Evolutionary conservation across 2,113 vertebrate genomes (phyloP), one percentile per base, ranked within the genome.

Genomic region (Acrocephalus arundinaceus): DNA sequence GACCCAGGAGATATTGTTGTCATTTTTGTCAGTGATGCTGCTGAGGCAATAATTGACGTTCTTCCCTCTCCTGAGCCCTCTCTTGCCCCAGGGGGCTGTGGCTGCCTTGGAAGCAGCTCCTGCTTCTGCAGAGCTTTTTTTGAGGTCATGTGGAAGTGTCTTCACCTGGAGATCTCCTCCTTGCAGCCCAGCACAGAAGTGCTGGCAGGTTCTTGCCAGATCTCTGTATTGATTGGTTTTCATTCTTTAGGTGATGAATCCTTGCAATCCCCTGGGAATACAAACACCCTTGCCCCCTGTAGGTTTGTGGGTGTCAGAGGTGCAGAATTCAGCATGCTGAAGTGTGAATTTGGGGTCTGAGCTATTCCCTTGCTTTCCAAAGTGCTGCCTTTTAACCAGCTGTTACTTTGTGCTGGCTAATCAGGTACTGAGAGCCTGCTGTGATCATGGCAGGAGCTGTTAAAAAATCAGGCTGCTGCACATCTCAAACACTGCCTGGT

Each of bases 231-330:
- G 37, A 21, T 45, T 52, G 10, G 5, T 76, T 63, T 68, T 35
- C 25, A 11, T 72, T 76, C 33, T 3, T 39, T 13, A 22, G 24
- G 9, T 31, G 51, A 11, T 58, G 27, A 12, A n/a, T 65, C 76
- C 70, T 28, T 52, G 20, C 17, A 11, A 0, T 52, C 17, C 45
- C 19, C 57, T 43, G 37, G 46, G 31, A 79, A 10, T 17, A 15
- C 28, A 12, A 7, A 3, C 74, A 10, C 7, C 24, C 27, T 21
- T 37, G 10, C 2, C 4, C 0, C 0, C 11, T 46, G 37, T 5
- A 7, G 54, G 4, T 57, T 52, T 30, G 0, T 6, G 1, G 43
- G 52, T 15, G 35, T 54, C 9, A 52, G 17, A 48, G 75, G 45
- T 19, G 7, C 35, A 35, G 23, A 16, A 18, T 21, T 54, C 31